A percentile compares a stretch with the other conserved stretches of the same genome.
Evolutionary conservation across 2,888 invertebrate genomes (phyloP).

Genomic region (Neoaliturus tenellus): DNA sequence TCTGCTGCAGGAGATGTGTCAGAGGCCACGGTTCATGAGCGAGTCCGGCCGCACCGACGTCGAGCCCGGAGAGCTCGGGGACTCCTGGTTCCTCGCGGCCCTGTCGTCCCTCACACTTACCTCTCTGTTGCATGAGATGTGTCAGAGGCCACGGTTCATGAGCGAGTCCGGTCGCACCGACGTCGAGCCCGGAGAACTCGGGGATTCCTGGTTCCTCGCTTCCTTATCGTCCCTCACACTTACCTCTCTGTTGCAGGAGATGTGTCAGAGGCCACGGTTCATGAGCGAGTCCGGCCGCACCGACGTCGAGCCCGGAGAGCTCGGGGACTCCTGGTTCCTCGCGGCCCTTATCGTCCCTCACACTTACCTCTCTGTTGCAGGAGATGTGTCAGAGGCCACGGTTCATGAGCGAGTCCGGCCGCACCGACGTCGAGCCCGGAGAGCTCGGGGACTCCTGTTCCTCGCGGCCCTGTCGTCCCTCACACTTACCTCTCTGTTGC

Average conservation of each 20-base stretch:
- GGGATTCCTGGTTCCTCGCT: conserved; percentile 78
- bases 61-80: too few relatives aligned
- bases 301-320: conserved; percentile 76
- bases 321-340: conserved; percentile 78
- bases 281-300: conserved; percentile 70
- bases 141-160: conserved; percentile 78
- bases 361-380: conserved; percentile 78
- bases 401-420: conserved; percentile 72
- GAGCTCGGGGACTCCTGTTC: conserved; percentile 78
- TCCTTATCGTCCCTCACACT: conserved; percentile 81
- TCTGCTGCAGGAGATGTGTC: too few relatives aligned
- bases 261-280: conserved; percentile 69
- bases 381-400: conserved; percentile 81
- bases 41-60: too few relatives aligned
- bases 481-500: conserved; percentile 80
- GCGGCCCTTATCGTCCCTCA: conserved; percentile 80
- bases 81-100: too few relatives aligned
- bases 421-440: conserved; percentile 75
- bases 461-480: conserved; percentile 81
- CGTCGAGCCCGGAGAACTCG: conserved; percentile 77
- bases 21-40: too few relatives aligned
- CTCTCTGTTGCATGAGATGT: conserved; percentile 77
- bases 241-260: conserved; percentile 73
- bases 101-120: too few relatives aligned
- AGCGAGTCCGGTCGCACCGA: conserved; percentile 71